Evolutionary conservation across 2,888 invertebrate genomes (phyloP).

Genomic region (Pristionchus maxplancki): DNA sequence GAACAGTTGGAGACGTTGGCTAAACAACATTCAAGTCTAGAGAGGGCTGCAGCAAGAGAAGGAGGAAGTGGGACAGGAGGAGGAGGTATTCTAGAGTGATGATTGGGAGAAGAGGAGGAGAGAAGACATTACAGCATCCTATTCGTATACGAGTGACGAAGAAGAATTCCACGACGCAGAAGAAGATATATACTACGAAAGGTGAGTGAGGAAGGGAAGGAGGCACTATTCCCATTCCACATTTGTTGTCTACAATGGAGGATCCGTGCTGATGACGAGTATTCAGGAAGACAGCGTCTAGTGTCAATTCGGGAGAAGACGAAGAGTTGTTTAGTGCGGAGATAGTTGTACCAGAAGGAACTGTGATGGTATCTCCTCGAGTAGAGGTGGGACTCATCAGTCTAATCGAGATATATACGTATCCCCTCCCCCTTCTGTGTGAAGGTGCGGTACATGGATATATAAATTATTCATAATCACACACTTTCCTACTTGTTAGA

Average conservation of each 20-base stretch:
- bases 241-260: not conserved
- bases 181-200: slow-evolving; percentile 75
- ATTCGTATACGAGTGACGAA: slow-evolving; percentile 79
- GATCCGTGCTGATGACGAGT: not conserved
- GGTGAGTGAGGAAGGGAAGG: slow-evolving; percentile 37
- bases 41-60: slow-evolving; percentile 84
- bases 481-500: too few species aligned
- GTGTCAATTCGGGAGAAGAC: slow-evolving; percentile 8
- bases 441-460: too few species aligned
- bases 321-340: slow-evolving; percentile 39
- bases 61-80: not conserved
- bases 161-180: slow-evolving; percentile 84
- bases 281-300: not conserved
- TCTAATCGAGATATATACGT: too few species aligned
- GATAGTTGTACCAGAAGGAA: not conserved
- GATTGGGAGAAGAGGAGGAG: not conserved
- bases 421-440: too few species aligned
- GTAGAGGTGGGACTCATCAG: not conserved
- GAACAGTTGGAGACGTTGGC: slow-evolving; percentile 98
- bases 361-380: slow-evolving; percentile 15
- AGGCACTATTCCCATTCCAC: not conserved
- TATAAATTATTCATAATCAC: not conserved
- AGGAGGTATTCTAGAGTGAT: not conserved
- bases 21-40: slow-evolving; percentile 94
- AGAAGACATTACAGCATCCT: slow-evolving; percentile 13